Conservation (phyloP, 2,888 invertebrate genomes). For the Macropis europaea region DNA sequence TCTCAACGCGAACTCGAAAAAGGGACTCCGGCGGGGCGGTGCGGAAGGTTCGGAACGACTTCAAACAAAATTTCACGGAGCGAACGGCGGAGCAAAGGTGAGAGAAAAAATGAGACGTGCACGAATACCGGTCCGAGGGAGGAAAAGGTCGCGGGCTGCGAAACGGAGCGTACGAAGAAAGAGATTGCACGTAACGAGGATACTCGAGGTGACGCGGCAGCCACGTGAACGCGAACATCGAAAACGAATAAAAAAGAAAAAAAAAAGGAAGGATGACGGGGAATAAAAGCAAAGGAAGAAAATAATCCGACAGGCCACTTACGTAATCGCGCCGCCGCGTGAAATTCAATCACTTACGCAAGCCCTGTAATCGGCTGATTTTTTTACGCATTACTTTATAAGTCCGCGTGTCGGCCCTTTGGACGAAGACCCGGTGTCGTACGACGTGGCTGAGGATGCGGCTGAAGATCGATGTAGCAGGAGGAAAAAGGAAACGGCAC, state of each 20-base stretch:
- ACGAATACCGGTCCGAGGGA: slow-evolving; percentile 22
- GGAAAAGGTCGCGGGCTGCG: slow-evolving; percentile 10
- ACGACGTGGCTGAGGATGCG: slow-evolving; percentile 26
- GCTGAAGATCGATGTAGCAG: slow-evolving; percentile 24
- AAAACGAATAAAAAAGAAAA: slow-evolving; percentile 10
- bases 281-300: background rate
- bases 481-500: slow-evolving; percentile 2
- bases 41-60: too few relatives aligned
- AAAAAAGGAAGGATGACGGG: background rate
- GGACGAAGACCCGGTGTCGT: slow-evolving; percentile 20
- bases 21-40: too few relatives aligned
- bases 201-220: slow-evolving; percentile 9
- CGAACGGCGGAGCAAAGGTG: slow-evolving; percentile 38
- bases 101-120: slow-evolving; percentile 35
- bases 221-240: background rate
- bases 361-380: background rate
- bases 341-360: slow-evolving; percentile 32
- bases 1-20: too few relatives aligned
- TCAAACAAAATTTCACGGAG: slow-evolving; percentile 35
- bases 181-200: slow-evolving; percentile 26
- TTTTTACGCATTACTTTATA: slow-evolving; percentile 8
- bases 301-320: slow-evolving; percentile 16
- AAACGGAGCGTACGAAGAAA: background rate
- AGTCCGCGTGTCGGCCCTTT: background rate
- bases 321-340: slow-evolving; percentile 7